Evolutionary conservation across 92 coral and sea anemone species (phyloP).

Genomic region (Ricordea florida): DNA sequence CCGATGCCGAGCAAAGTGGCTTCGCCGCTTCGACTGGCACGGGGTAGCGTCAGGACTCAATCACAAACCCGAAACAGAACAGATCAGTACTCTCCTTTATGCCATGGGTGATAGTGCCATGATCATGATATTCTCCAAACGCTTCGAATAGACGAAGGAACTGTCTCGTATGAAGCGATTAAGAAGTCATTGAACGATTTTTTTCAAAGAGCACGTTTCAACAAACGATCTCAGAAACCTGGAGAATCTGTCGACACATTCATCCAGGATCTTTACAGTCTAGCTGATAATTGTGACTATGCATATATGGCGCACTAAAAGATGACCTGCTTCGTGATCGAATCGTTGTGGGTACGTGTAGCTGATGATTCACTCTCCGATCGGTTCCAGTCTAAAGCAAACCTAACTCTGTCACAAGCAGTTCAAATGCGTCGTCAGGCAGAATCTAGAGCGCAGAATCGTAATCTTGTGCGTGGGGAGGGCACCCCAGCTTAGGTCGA

Average conservation of each 20-base stretch:
- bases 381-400: conserved; percentile 45
- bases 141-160: conserved; percentile 51
- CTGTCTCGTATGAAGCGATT: conserved; percentile 51
- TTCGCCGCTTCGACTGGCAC: conserved; percentile 68
- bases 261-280: conserved; percentile 43
- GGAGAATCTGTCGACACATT: conserved; percentile 63
- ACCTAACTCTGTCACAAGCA: conserved; percentile 45
- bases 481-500: neutral
- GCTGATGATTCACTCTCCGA: conserved; percentile 57
- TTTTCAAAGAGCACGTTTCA: conserved; percentile 42
- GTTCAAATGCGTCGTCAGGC: conserved; percentile 44
- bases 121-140: conserved; percentile 75
- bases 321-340: conserved; percentile 33
- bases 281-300: conserved; percentile 61
- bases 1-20: conserved; percentile 71
- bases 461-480: conserved; percentile 47
- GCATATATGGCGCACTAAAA: conserved; percentile 34
- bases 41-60: conserved; percentile 57
- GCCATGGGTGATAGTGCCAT: conserved; percentile 77
- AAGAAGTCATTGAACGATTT: conserved; percentile 46
- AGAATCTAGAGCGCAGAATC: conserved; percentile 50
- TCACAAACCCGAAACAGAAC: conserved; percentile 51
- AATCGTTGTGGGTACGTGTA: conserved; percentile 66
- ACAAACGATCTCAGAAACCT: conserved; percentile 44
- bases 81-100: conserved; percentile 66